These are phyloP conservation scores for Acanthaster planci DNA, from an alignment of 35 echinoderm and acorn worm genomes.

Conservation along the genomic window DNA sequence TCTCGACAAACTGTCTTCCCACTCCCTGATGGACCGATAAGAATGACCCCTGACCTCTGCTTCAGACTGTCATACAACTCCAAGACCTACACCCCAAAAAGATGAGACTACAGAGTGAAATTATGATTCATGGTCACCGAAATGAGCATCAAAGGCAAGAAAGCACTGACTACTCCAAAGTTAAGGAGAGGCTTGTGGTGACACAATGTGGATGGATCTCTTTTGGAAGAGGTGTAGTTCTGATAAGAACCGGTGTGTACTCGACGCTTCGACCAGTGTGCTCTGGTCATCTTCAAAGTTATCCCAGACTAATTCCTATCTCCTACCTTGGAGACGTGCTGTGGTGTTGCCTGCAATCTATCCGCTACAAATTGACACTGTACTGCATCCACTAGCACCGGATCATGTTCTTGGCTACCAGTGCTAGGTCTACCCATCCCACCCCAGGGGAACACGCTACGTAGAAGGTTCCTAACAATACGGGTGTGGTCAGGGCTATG, in stretches of 20 bases:
- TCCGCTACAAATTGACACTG: slow-evolving; percentile 96
- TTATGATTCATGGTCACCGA: no score
- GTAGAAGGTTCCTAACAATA: slow-evolving; percentile 56
- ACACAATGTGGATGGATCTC: no score
- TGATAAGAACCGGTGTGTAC: no score
- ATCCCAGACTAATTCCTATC: no score
- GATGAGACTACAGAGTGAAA: neutral
- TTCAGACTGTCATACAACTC: slow-evolving; percentile 79
- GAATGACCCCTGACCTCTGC: slow-evolving; percentile 67
- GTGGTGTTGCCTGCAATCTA: slow-evolving; percentile 88
- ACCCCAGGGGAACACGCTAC: slow-evolving; percentile 86
- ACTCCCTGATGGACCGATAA: slow-evolving; percentile 82
- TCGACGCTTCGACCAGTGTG: no score
- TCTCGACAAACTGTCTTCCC: slow-evolving; percentile 96
- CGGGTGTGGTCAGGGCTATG: slow-evolving; percentile 30
- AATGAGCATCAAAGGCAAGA: no score
- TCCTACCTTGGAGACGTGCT: slow-evolving; percentile 88
- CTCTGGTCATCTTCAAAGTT: no score
- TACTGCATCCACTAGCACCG: slow-evolving; percentile 81
- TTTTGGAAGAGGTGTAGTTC: no score
- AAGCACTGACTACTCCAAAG: no score
- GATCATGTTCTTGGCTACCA: slow-evolving; percentile 76
- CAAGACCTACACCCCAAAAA: slow-evolving; percentile 55
- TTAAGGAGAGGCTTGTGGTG: no score
- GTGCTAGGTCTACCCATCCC: slow-evolving; percentile 41